Conservation (phyloP, 2,888 invertebrate genomes). For the Petrolisthes manimaculis region DNA sequence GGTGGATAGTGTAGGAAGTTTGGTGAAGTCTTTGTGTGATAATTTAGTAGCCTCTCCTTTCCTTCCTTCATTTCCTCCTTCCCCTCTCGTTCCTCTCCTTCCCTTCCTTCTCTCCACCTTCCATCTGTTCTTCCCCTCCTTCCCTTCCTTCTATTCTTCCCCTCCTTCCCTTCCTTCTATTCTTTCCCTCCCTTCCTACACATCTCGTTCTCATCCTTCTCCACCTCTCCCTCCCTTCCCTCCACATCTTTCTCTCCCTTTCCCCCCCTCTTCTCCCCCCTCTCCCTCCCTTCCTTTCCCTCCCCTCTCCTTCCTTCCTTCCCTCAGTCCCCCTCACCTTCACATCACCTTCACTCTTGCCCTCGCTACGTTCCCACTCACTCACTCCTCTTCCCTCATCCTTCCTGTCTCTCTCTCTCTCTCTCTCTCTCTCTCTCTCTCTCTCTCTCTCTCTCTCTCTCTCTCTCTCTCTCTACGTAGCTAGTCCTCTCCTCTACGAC, state of each 20-base stretch:
- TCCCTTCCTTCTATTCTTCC: too few species aligned
- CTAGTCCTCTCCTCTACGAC: not conserved
- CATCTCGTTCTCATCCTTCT: not conserved
- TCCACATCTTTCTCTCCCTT: not conserved
- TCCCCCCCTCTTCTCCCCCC: not conserved
- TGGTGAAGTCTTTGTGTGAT: not conserved
- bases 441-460: not conserved
- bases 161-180: not conserved
- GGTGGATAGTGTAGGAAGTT: too few species aligned
- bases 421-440: constrained; percentile 1
- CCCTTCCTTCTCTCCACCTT: not conserved
- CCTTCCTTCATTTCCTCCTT: not conserved
- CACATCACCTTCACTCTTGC: not conserved
- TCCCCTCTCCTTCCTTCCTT: not conserved
- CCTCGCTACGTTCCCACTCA: not conserved
- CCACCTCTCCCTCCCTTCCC: not conserved
- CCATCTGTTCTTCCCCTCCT: not conserved
- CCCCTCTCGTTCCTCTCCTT: not conserved
- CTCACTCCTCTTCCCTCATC: not conserved
- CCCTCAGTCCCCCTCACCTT: not conserved
- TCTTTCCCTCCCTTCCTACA: not conserved
- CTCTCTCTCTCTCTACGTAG: not conserved
- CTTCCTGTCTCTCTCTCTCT: not conserved
- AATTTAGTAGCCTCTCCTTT: not conserved
- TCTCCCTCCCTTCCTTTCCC: not conserved